Percentiles rank a stretch among this genome's conserved stretches.
Evolutionary conservation across 2,888 invertebrate genomes (phyloP).

Genomic region (Melipona bicolor): DNA sequence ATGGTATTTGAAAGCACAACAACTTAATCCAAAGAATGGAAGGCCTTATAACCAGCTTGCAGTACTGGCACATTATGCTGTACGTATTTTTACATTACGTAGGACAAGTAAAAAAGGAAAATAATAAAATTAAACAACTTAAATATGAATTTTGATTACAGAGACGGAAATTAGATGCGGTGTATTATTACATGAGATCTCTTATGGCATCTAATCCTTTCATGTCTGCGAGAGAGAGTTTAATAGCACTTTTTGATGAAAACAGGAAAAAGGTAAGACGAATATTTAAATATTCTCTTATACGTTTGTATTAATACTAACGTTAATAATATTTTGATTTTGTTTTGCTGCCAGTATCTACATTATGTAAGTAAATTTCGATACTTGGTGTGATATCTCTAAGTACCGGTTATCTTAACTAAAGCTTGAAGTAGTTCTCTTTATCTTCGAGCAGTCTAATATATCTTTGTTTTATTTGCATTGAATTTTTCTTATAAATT

Average conservation of each 20-base stretch:
- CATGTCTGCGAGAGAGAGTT: constrained; percentile 95
- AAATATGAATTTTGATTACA: constrained; percentile 83
- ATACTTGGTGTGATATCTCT: constrained; percentile 79
- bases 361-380: constrained; percentile 86
- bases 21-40: constrained; percentile 97
- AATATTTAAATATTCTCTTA: constrained; percentile 27
- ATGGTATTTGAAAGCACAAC: constrained; percentile 97
- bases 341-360: constrained; percentile 85
- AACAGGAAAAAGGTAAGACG: constrained; percentile 92
- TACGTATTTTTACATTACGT: constrained; percentile 83
- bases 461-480: constrained; percentile 37
- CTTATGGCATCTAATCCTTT: constrained; percentile 97
- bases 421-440: constrained; percentile 73
- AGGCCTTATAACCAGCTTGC: constrained; percentile 98
- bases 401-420: constrained; percentile 70
- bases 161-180: constrained; percentile 97
- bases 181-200: constrained; percentile 98
- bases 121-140: neutral
- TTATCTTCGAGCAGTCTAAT: constrained; percentile 58
- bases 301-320: constrained; percentile 83
- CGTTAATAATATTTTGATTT: constrained; percentile 85
- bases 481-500: constrained; percentile 42
- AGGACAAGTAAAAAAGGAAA: neutral
- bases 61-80: constrained; percentile 92
- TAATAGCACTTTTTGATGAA: constrained; percentile 95